Conservation (phyloP, 2,113 vertebrate genomes). For the Sinocyclocheilus anshuiensis region DNA sequence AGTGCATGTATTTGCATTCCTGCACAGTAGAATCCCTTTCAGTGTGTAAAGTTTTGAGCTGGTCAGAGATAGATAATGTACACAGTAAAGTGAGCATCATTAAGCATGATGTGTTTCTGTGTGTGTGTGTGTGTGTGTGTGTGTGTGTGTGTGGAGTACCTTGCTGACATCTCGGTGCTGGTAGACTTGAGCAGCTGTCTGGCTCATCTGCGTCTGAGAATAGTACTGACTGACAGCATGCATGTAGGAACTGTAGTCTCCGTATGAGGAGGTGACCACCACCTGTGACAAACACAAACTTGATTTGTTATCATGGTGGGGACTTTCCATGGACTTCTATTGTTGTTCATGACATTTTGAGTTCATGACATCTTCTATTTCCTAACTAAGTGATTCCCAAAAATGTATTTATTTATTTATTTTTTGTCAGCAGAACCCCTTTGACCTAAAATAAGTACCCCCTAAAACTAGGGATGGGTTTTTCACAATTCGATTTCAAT, state of each 20-base stretch:
- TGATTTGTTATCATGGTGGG: constrained; percentile 1
- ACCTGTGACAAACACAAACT: constrained; percentile 65
- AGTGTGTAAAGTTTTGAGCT: neutral
- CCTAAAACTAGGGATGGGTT: too few species aligned
- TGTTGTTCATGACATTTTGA: neutral
- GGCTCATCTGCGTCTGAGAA: constrained; percentile 73
- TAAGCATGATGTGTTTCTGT: constrained; percentile 18
- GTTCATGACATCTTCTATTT: neutral
- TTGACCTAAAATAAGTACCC: neutral
- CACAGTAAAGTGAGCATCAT: constrained; percentile 7
- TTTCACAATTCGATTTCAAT: too few species aligned
- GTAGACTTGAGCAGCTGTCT: constrained; percentile 72
- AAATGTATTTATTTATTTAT: too few species aligned
- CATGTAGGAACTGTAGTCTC: constrained; percentile 79
- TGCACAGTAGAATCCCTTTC: neutral
- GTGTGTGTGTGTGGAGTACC: constrained; percentile 66
- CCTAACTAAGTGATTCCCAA: neutral
- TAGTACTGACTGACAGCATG: constrained; percentile 79
- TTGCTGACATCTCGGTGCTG: constrained; percentile 70
- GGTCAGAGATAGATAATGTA: neutral
- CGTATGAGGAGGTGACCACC: constrained; percentile 67
- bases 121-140: neutral
- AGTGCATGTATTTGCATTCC: neutral
- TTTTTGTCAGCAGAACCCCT: neutral
- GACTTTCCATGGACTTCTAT: neutral